These are phyloP conservation scores for Oreochromis mossambicus DNA, from an alignment of 2,797 vertebrate genomes.

Conservation along the genomic window DNA sequence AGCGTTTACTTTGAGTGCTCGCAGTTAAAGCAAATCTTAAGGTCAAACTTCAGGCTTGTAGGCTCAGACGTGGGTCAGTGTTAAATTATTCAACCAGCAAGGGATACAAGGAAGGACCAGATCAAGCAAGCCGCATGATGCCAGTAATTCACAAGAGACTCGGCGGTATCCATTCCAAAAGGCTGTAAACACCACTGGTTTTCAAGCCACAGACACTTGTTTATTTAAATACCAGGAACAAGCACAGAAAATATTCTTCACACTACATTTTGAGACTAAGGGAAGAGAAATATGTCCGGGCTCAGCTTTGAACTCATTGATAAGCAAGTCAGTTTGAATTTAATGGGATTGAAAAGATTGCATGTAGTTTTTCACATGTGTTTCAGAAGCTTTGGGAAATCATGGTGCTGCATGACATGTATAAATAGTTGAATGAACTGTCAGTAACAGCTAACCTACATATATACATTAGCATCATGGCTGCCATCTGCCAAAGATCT, in stretches of 20 bases:
- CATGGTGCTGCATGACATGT: neutral
- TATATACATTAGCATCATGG: neutral
- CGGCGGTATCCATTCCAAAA: constrained; percentile 25
- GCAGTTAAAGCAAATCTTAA: constrained; percentile 63
- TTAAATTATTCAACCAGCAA: constrained; percentile 70
- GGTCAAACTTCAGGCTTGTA: constrained; percentile 69
- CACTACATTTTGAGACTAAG: constrained; percentile 6
- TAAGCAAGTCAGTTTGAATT: constrained; percentile 47
- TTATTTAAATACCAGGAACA: constrained; percentile 50
- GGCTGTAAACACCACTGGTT: constrained; percentile 59
- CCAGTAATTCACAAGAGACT: constrained; percentile 48
- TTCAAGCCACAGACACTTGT: constrained; percentile 54
- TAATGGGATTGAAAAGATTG: neutral
- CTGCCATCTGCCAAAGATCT: neutral
- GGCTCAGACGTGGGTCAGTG: constrained; percentile 53
- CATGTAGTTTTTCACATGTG: neutral
- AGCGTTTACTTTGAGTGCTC: constrained; percentile 51
- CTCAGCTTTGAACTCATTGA: constrained; percentile 43
- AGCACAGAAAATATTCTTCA: constrained; percentile 29
- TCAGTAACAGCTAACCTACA: neutral
- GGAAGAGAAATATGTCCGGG: neutral
- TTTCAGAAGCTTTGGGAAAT: neutral
- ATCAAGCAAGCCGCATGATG: constrained; percentile 63
- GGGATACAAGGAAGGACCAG: constrained; percentile 49
- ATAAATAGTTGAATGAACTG: neutral